Evolutionary conservation across 2,888 invertebrate species (phyloP).

Genomic region (Lagria hirta): DNA sequence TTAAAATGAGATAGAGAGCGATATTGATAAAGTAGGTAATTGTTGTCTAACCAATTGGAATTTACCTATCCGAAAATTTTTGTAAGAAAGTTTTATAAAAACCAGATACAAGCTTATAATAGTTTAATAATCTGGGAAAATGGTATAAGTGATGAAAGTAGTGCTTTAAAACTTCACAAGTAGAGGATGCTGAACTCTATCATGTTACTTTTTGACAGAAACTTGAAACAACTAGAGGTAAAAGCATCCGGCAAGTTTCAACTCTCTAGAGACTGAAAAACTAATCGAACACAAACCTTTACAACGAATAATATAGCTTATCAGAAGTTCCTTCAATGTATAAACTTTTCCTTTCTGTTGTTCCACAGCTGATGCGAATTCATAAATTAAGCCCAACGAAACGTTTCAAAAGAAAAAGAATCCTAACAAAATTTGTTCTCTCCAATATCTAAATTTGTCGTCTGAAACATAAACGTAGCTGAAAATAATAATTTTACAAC

Average conservation of each 20-base stretch:
- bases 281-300: conserved; percentile 23
- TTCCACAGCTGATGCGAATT: conserved; percentile 7
- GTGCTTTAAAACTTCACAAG: too few species aligned
- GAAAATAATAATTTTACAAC: conserved; percentile 17
- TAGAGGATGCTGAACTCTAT: too few species aligned
- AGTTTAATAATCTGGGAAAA: too few species aligned
- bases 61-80: too few species aligned
- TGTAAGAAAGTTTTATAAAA: too few species aligned
- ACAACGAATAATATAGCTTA: conserved; percentile 18
- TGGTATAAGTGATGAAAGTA: too few species aligned
- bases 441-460: conserved; percentile 13
- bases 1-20: too few species aligned
- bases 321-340: conserved; percentile 15
- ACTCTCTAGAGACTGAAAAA: conserved; percentile 9
- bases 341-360: conserved; percentile 10
- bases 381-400: conserved; percentile 18
- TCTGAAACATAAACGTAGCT: conserved; percentile 11
- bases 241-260: conserved; percentile 16
- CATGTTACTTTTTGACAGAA: conserved; percentile 15
- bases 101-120: too few species aligned
- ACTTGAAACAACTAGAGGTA: conserved; percentile 20
- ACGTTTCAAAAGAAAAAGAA: not conserved
- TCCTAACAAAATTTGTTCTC: not conserved
- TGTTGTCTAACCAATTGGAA: too few species aligned
- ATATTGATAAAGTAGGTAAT: too few species aligned